Evolutionary conservation across 2,113 vertebrate species (phyloP).

Genomic region (Pyrgilauda ruficollis): DNA sequence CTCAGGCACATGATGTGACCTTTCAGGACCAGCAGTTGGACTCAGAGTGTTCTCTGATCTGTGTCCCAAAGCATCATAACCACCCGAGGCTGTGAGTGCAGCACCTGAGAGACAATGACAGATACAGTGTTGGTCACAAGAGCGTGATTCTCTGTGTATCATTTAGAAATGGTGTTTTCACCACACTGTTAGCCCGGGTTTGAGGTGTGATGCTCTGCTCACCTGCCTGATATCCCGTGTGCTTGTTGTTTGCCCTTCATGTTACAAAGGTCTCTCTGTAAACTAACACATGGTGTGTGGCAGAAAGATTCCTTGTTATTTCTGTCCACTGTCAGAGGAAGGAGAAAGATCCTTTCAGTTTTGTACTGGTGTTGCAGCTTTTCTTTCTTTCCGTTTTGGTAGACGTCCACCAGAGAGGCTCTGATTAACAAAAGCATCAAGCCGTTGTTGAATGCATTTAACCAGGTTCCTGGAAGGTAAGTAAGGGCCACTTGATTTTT

Average conservation of each 20-base stretch:
- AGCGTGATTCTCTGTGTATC: rapidly evolving
- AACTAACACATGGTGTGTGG: rapidly evolving
- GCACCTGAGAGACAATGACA: rapidly evolving
- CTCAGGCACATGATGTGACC: neutral
- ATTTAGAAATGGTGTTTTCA: neutral
- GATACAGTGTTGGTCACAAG: neutral
- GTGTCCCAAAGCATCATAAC: too few relatives aligned
- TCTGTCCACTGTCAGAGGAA: neutral
- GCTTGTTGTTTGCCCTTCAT: neutral
- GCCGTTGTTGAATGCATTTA: constrained; percentile 80
- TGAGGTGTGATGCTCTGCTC: neutral
- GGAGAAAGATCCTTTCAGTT: neutral
- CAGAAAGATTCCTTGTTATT: neutral
- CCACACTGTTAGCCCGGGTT: rapidly evolving
- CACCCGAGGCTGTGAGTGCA: neutral
- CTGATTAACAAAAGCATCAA: constrained; percentile 83
- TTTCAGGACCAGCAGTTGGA: neutral
- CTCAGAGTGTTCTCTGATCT: too few relatives aligned
- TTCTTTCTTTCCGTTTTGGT: constrained; percentile 19
- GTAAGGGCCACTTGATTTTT: neutral
- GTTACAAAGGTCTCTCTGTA: neutral
- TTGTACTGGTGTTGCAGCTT: neutral
- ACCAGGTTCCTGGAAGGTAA: constrained; percentile 91
- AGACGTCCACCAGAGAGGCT: constrained; percentile 86
- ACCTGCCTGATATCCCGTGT: rapidly evolving